Evolutionary conservation across 2,797 vertebrate genomes (phyloP), one percentile per base, ranked within the genome.

Genomic region (Karalla daura): DNA sequence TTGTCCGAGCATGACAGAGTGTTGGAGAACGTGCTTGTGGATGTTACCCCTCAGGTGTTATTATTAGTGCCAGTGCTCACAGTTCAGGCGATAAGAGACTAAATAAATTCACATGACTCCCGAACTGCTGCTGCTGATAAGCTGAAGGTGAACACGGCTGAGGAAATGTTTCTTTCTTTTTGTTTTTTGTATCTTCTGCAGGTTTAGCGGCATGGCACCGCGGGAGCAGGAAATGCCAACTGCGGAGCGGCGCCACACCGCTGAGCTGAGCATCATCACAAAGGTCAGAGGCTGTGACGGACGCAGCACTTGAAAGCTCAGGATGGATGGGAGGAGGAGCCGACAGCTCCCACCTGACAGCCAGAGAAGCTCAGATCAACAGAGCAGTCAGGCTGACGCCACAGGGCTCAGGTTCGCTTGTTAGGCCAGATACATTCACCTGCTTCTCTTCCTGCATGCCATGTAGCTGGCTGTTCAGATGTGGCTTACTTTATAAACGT

Each of bases 211-310:
- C 47, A 65, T 59, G 13, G 40, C 41, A 4, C 55, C 6, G 76
- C 35, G 18, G 64, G 44, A 74, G 49, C 10, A n/a, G 5, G 13
- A 77, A 82, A 83, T 77, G 43, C 53, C 71, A 67, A 70, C 70
- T 72, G 75, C 62, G 43, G 40, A 58, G 36, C 12, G 2, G 25
- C 2, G 36, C 62, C 5, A 53, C 52, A 47, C 43, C 35, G 2
- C 23, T 13, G 46, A 61, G 62, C 74, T 18, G 46, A 63, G 84
- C 69, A 51, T 84, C 72, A 61, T 71, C 76, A 63, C 49, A 78
- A 83, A 86, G 84, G 82, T 83, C 88, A 81, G 33, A 75, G 63
- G 2, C 49, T 71, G 39, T 20, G 60, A 80, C 73, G 56, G 51
- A 27, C 4, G 12, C 1, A 47, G 50, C 52, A 15, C 63, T 76